Evolutionary conservation across 2,888 invertebrate species (phyloP).

Genomic region (Spodoptera littoralis): DNA sequence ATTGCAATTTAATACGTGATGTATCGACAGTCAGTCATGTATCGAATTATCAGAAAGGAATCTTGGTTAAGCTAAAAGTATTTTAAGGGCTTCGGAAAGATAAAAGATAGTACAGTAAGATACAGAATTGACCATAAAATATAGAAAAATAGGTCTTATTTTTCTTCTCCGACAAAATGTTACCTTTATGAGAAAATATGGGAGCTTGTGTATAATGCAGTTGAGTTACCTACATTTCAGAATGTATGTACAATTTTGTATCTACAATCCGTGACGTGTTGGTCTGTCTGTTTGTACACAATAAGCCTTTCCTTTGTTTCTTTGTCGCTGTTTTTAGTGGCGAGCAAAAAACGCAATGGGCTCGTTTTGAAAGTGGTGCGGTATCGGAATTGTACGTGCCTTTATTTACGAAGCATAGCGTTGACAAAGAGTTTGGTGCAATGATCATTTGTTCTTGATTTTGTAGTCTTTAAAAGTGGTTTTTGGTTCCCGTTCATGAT

Average conservation of each 20-base stretch:
- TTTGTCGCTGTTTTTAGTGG: slow-evolving; percentile 50
- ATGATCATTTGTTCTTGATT: not conserved
- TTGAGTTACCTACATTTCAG: not conserved
- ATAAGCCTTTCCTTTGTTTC: slow-evolving; percentile 45
- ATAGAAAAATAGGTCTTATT: too few species aligned
- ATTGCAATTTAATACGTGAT: too few species aligned
- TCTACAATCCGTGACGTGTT: slow-evolving; percentile 15
- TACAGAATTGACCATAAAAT: too few species aligned
- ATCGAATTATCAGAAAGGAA: too few species aligned
- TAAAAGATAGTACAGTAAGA: too few species aligned
- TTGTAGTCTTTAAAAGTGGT: too few species aligned
- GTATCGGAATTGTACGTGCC: slow-evolving; percentile 21
- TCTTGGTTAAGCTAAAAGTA: too few species aligned
- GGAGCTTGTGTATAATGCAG: not conserved
- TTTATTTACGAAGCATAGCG: slow-evolving; percentile 5
- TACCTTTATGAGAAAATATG: slow-evolving; percentile 7
- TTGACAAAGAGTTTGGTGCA: slow-evolving; percentile 1
- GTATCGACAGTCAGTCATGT: too few species aligned
- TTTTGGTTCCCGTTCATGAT: not conserved
- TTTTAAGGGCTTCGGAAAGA: too few species aligned
- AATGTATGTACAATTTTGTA: slow-evolving; percentile 19
- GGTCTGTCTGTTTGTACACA: slow-evolving; percentile 32
- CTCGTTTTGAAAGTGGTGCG: slow-evolving; percentile 41
- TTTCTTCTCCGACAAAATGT: not conserved
- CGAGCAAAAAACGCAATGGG: slow-evolving; percentile 30